Evolutionary conservation across 1,140 invertebrate species (phyloP), one percentile per base, ranked within the genome.

Genomic region (Atta texana): DNA sequence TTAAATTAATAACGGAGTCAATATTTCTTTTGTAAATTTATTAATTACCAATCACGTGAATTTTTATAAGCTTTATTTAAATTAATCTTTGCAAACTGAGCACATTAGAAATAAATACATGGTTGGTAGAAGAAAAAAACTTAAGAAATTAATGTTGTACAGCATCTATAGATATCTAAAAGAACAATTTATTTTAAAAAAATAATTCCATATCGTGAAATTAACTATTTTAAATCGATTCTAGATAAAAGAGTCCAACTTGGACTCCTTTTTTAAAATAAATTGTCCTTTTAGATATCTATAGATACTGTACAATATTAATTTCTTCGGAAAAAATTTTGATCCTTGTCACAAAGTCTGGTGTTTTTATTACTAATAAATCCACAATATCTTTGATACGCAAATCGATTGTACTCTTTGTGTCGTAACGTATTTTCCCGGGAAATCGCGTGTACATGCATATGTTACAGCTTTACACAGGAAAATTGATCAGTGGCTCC

Each of bases 401-500:
- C n/a, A 44, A 55, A 80, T 31, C 18, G 63, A 51, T 6, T 34
- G 31, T 80, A 66, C 28, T 34, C 14, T 59, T 59, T 18, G 55
- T 49, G 18, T 84, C 16, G 78, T 61, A n/a, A 51, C 66, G 39
- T 24, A 61, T 53, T 49, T 44, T 8, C 18, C 34, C 24, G 68
- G 16, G n/a, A 64, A 49, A 55, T 39, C 14, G 63, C n/a, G 44
- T 21, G 61, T 24, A 44, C 8, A 44, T 44, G 10, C 39, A 44
- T 44, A 57, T 14, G n/a, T 49, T 53, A 68, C 57, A 55, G 24
- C 4, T 66, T 78, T 31, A 85, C 51, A 66, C 31, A 44, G 59
- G 44, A 39, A 39, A 64, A 34, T 57, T 61, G 59, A 78, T 78
- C 59, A 28, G 82, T 85, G 75, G 82, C 82, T 63, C 82, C 82